phyloP scores from a whole-genome alignment of 2,113 vertebrate species.

The Charadrius vociferus region DNA sequence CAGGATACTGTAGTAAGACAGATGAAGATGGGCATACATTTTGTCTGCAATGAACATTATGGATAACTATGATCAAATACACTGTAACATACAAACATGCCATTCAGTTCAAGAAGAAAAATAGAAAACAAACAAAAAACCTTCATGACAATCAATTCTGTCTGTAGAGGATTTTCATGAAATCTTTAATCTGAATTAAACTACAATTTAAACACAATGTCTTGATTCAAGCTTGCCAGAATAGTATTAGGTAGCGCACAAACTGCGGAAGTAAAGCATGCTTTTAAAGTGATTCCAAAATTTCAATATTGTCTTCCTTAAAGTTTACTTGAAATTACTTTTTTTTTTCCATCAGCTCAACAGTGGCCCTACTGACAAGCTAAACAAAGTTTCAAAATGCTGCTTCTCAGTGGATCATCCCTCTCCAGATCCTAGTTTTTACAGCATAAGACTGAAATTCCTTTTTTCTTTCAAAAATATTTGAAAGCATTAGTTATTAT shows the following conservation, averaged over 20 bases:
- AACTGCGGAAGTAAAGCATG: background rate
- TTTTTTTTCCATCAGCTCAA: background rate
- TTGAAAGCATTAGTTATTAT: background rate
- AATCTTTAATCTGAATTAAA: background rate
- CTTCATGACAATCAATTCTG: background rate
- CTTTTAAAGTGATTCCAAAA: background rate
- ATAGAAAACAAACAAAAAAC: rapidly evolving
- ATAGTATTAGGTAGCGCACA: background rate
- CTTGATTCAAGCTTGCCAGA: background rate
- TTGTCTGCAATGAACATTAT: background rate
- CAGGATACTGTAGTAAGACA: background rate
- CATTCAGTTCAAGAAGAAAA: background rate
- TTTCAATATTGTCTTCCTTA: background rate
- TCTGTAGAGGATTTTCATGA: background rate
- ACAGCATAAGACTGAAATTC: background rate
- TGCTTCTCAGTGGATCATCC: background rate
- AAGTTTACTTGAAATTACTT: background rate
- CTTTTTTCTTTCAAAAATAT: background rate
- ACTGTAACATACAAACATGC: background rate
- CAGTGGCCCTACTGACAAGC: background rate
- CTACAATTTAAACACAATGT: background rate
- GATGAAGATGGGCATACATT: background rate
- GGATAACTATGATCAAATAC: background rate
- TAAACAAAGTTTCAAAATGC: background rate
- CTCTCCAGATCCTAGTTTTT: background rate